These are phyloP conservation scores for Coracopsis vasa DNA, from an alignment of 2,113 vertebrate genomes.

Conservation along the genomic window DNA sequence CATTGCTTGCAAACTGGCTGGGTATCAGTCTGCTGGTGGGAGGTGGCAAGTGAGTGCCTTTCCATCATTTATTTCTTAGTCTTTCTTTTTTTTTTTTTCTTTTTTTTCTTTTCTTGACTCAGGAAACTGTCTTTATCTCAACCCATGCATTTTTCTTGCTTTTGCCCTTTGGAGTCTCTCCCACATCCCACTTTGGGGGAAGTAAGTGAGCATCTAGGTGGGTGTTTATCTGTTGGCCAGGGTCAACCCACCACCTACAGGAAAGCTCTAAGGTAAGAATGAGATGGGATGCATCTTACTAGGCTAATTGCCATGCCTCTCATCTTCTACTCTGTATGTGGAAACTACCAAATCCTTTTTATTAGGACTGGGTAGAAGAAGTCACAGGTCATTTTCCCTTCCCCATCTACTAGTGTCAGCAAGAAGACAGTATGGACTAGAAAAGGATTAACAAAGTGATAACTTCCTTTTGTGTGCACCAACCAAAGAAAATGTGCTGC, in stretches of 20 bases:
- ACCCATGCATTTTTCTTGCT: neutral
- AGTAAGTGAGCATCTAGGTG: neutral
- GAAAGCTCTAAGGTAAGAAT: neutral
- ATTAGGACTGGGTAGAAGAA: neutral
- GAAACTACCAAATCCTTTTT: neutral
- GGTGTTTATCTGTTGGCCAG: neutral
- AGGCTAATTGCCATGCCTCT: neutral
- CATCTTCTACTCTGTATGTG: neutral
- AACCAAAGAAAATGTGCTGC: neutral
- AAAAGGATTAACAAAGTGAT: neutral
- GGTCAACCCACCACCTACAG: neutral
- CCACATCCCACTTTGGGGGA: neutral
- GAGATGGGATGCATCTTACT: neutral
- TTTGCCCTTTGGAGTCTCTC: neutral
- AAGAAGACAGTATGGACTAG: neutral
- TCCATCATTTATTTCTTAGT: neutral
- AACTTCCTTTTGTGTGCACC: neutral
- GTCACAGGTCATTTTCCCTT: neutral
- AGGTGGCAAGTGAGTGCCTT: neutral
- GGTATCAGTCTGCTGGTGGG: neutral
- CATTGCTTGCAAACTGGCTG: neutral
- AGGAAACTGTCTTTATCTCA: neutral
- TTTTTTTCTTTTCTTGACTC: neutral
- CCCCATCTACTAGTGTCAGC: neutral
- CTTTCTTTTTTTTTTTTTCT: neutral